phyloP scores from a whole-genome alignment of 2,113 vertebrate species.

The Chloropsis hardwickii region DNA sequence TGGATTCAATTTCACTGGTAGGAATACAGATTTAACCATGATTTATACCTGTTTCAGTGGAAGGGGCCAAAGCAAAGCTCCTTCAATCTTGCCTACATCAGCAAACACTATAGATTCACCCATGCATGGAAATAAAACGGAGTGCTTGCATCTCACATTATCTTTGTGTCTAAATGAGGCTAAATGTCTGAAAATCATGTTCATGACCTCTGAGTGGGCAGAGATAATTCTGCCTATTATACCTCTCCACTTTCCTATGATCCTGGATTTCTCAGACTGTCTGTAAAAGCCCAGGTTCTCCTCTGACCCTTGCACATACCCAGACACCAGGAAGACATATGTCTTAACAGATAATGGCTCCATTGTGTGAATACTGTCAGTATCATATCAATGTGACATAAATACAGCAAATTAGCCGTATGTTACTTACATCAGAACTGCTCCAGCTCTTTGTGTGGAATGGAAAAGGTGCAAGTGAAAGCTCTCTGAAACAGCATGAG shows the following conservation, averaged over 20 bases:
- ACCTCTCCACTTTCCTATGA: neutral
- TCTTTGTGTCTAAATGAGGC: neutral
- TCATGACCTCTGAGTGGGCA: neutral
- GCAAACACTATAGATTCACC: neutral
- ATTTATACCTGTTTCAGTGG: neutral
- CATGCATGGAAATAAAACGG: neutral
- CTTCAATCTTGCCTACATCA: neutral
- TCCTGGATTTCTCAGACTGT: slow-evolving; percentile 24
- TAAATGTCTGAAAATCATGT: slow-evolving; percentile 10
- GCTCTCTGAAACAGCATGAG: slow-evolving; percentile 34
- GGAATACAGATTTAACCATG: neutral
- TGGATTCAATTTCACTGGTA: neutral
- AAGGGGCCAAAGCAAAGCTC: neutral
- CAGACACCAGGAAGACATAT: slow-evolving; percentile 27
- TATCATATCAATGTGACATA: slow-evolving; percentile 49
- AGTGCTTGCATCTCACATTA: neutral
- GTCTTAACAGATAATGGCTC: slow-evolving; percentile 55
- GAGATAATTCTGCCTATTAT: slow-evolving; percentile 18
- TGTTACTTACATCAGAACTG: slow-evolving; percentile 43
- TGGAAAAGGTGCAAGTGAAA: slow-evolving; percentile 42
- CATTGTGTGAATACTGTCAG: slow-evolving; percentile 50
- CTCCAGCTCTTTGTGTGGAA: slow-evolving; percentile 24
- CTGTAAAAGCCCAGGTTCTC: slow-evolving; percentile 24
- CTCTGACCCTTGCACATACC: neutral
- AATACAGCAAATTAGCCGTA: slow-evolving; percentile 49